These are phyloP conservation scores for Chydorus sphaericus DNA, from an alignment of 2,888 invertebrate species.

Conservation along the genomic window DNA sequence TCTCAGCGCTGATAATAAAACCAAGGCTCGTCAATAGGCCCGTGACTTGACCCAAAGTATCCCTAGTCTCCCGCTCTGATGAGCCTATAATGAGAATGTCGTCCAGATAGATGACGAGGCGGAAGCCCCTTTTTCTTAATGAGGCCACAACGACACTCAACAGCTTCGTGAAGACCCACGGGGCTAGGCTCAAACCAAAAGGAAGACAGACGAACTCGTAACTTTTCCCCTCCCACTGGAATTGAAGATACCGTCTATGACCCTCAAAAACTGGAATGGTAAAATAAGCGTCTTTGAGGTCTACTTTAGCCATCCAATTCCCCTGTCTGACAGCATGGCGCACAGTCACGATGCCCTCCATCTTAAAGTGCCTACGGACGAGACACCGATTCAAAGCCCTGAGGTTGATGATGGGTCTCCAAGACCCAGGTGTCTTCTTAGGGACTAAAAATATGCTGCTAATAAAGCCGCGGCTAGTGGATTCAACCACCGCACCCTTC, in stretches of 20 bases:
- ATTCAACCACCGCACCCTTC: neutral
- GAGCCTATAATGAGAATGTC: neutral
- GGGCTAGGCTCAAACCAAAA: neutral
- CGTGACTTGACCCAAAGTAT: neutral
- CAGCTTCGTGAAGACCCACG: neutral
- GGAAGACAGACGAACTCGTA: neutral
- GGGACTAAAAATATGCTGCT: neutral
- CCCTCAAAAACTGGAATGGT: neutral
- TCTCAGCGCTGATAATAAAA: neutral
- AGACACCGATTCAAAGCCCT: neutral
- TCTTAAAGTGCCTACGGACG: neutral
- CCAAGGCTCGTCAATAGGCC: neutral
- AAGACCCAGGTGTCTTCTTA: neutral
- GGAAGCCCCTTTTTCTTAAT: neutral
- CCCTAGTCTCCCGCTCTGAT: neutral
- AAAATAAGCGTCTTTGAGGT: slow-evolving; percentile 1
- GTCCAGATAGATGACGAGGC: neutral
- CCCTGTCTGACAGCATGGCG: neutral
- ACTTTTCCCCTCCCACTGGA: neutral
- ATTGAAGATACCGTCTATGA: neutral
- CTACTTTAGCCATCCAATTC: neutral
- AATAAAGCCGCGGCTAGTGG: neutral
- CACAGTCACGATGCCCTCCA: neutral
- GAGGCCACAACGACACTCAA: neutral
- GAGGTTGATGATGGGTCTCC: neutral